Evolutionary conservation across 1,140 invertebrate species (phyloP), one percentile per base, ranked within the genome.

Genomic region (Phymorhynchus buccinoides): DNA sequence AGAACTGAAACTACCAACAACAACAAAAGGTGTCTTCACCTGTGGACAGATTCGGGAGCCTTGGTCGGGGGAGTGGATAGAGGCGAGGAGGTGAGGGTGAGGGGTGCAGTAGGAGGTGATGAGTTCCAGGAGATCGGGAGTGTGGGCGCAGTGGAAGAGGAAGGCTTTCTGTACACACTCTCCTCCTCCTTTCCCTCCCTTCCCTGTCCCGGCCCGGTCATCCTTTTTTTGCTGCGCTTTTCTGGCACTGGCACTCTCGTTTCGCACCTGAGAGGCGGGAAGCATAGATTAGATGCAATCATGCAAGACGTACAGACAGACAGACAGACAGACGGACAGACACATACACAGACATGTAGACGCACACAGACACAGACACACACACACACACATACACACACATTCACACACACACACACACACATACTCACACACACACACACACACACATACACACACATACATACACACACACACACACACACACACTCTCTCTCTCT

Each of bases 101-200:
- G 95, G 93, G 0, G 97, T 97, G 89, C 96, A 97, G 92, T 99
- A 99, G 62, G 97, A 97, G 1, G 97, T 96, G 88, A 98, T 97
- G 35, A 99, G 93, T 90, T 97, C 97, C 7, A 97, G 97, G 84
- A 98, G 97, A 94, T 98, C 97, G 82, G 94, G 93, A 91, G 98
- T 98, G 90, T 97, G 96, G 18, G 94, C 91, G 0, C 97, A 98
- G 92, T 98, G 97, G 91, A 99, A 98, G 22, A 98, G 97, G 92
- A 98, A 98, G 93, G 97, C 98, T 88, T 97, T 97, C 85, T 92
- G 94, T 96, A 96, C 77, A 82, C 90, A 89, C 95, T 95, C 89
- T 62, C 56, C 56, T 16, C 22, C 12, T 27, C 56, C 12, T 27
- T 14, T 27, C n/a, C 56, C 12, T 62, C n/a, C 56, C 56, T 14